Evolutionary conservation across 2,797 vertebrate genomes (phyloP), one percentile per base, ranked within the genome.

Genomic region (Galagoides demidoff): DNA sequence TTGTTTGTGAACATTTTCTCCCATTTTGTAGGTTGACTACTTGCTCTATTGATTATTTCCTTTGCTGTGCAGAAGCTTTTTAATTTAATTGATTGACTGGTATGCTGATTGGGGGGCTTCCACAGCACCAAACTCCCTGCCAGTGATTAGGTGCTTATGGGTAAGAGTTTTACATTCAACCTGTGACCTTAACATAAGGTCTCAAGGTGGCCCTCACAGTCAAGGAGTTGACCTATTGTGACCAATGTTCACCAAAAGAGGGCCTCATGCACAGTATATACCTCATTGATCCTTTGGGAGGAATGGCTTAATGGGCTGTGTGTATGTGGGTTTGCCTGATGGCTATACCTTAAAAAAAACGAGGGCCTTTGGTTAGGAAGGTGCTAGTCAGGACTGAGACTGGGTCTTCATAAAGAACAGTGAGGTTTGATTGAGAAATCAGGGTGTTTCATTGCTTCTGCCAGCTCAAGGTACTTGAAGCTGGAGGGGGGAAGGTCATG

Each of bases 121-220:
- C 8, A 9, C 1, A 29, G 16, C 13, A 73, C 11, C 43, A 71
- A 25, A 85, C 45, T 55, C 45, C 25, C 25, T 89, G 43, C 57
- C 23, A 63, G 68, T 27, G 34, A 49, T 55, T 59, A 23, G 45
- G 7, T 78, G 16, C 27, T 9, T 81, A n/a, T 68, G n/a, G 37
- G 19, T 89, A 57, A 57, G 37, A 73, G 11, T 8, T 52, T 85
- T 76, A 64, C 64, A 55, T 12, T 91, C 17, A 91, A n/a, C 3
- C 16, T 78, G 57, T 73, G 43, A 12, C n/a, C 20, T 39, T 85
- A 70, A 89, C 70, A 43, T 6, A 93, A 79, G 13, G 20, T 87
- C 43, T 95, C 57, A 68, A 96, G 37, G 37, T 86, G 49, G 29
- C 73, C 12, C 43, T 95, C 70, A 70, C 29, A 66, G 79, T 90